Evolutionary conservation across 1,140 invertebrate species (phyloP).

Genomic region (Drosophila virilis): DNA sequence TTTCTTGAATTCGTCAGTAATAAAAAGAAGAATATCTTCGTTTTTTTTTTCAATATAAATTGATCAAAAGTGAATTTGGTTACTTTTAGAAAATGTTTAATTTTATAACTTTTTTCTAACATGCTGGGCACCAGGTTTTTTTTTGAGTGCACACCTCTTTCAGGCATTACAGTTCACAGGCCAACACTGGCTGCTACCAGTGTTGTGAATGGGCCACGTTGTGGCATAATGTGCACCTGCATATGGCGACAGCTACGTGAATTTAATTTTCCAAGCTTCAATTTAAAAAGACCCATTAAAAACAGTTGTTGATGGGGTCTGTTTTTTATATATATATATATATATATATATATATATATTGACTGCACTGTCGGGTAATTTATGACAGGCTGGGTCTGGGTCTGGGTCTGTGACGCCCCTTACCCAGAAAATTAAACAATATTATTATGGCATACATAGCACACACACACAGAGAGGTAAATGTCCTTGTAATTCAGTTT

Average conservation of each 20-base stretch:
- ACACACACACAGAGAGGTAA: background rate
- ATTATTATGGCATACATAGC: conserved; percentile 7
- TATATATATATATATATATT: no score
- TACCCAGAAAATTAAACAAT: conserved; percentile 1
- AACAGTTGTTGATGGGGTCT: background rate
- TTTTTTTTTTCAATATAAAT: no score
- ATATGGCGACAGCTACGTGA: background rate
- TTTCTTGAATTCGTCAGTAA: no score
- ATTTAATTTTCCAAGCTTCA: conserved; percentile 10
- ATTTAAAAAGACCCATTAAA: conserved; percentile 4
- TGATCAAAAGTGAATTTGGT: no score
- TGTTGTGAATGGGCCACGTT: background rate
- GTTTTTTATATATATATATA: no score
- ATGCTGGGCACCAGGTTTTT: no score
- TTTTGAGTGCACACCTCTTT: no score
- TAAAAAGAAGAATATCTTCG: no score
- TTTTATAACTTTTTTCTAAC: no score
- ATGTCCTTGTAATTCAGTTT: no score
- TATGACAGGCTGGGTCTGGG: background rate
- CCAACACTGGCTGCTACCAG: background rate
- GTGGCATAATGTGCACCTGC: conserved; percentile 9
- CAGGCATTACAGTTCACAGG: background rate
- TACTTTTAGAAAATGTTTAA: no score
- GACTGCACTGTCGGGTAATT: conserved; percentile 3
- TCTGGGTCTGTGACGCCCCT: background rate